Evolutionary conservation across 2,113 vertebrate species (phyloP), one percentile per base, ranked within the genome.

Genomic region (Cottus gobio): DNA sequence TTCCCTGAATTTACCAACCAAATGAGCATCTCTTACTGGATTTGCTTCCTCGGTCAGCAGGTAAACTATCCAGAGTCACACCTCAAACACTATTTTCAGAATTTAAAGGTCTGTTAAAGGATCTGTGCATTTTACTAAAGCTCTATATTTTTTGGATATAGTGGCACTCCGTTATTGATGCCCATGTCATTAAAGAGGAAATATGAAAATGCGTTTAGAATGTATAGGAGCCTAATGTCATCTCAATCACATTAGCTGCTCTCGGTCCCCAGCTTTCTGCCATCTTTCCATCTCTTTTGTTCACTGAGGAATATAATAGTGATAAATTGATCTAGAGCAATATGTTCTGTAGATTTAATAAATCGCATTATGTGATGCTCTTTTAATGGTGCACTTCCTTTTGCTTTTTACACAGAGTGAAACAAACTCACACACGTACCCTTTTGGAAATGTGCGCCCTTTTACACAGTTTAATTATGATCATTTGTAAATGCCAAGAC

Each of bases 121-220:
- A 56, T 50, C 31, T 56, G 24, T 18, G 58, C 56, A 54, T 65
- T 26, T 83, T 11, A 66, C 57, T 36, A 26, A 10, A 39, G 1
- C 11, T n/a, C 26, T 20, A 22, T 2, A 26, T 81, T 60, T 80
- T 78, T 67, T 26, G 20, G 62, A 2, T 72, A 72, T 10, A 2
- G 36, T 16, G 20, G 44, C 70, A 52, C 74, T 83, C 48, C 54
- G 50, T 44, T 64, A 69, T 61, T 77, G 78, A 79, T 15, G 12
- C 71, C 70, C 30, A 28, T 54, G 56, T 60, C 61, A 34, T 60
- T 54, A 34, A 70, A 60, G 62, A 72, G 39, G 39, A 67, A 68
- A 52, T 44, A 26, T 11, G 22, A 81, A 82, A 65, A 60, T 82
- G 60, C 8, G 2, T 84, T 87, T 56, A 54, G 52, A 50, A 73